Evolutionary conservation across 1,140 invertebrate genomes (phyloP), one percentile per base, ranked within the genome.

Genomic region (Wasmannia auropunctata): DNA sequence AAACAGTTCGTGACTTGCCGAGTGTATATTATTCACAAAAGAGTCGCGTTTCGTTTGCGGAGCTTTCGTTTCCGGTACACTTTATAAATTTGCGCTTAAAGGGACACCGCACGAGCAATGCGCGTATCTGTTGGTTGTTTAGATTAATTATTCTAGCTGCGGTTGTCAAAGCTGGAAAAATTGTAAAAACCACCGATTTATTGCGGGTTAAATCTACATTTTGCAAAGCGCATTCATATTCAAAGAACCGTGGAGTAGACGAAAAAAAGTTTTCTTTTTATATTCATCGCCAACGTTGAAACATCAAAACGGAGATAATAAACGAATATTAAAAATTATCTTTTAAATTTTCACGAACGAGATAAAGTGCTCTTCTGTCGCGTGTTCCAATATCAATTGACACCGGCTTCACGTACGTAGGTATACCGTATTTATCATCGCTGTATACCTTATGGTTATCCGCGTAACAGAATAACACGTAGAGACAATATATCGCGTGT

Each of bases 81-180:
- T 43, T 54, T 22, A 19, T 84, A 70, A 87, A 88, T 88, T 88
- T 51, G 31, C 6, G 22, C 49, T 67, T 75, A 87, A 87, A 87
- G 10, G 2, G 11, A 43, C 11, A 62, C 19, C 16, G 11, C 14
- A 2, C 46, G 16, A 1, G 5, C 56, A 46, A 25, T 10, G 31
- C 19, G 49, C 28, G 31, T 70, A 34, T 46, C 49, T n/a, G 11
- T 69, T 49, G 56, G 34, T 40, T n/a, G 31, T 67, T 67, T 67
- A 51, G n/a, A 69, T 37, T 80, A 67, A 80, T 69, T 49, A 65
- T 16, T 69, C n/a, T 14, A 19, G 6, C 10, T 25, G 74, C 34
- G 10, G 22, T 25, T 40, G 16, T 76, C 22, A 25, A 56, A 80
- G 22, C n/a, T 37, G 16, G 4, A 28, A 51, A 28, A 37, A 49